Base-by-base conservation (phyloP, 2,113 vertebrate genomes). In the Tachuris rubrigastra region DNA sequence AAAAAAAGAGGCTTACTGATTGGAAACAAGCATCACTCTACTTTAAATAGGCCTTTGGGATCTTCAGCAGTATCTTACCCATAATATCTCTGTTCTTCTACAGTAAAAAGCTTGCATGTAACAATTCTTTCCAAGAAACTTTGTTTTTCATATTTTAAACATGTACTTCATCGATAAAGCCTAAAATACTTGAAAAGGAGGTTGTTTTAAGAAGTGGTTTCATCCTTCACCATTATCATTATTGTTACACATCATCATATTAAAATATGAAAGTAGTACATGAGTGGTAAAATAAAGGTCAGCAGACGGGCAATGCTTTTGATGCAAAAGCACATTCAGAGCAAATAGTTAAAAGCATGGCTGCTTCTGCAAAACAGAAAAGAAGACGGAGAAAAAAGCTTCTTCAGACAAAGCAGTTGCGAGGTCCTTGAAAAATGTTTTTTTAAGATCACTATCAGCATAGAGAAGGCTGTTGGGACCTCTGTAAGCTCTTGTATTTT, bases 121-220 rank as follows among this genome's bases (percentile, higher is more conserved):
- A 71, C 39, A 88, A 65, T 50, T 76, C 7, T 42, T 55, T 16
- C 14, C 39, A 49, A 85, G 31, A 62, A 46, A 65, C 50, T 59
- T 82, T 60, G 25, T 21, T 93, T 81, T 84, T 69, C 39, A 39
- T 66, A 37, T 78, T 91, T 67, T 60, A 92, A 95, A 63, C 25
- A 44, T 95, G 90, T 96, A 74, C 90, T 94, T 93, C 66, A 80
- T 81, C 37, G n/a, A 35, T 89, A 69, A 85, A 91, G 35, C 56
- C 67, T 77, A 75, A 96, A 97, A 85, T 72, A 50, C 74, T 87
- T 50, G 82, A 80, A 72, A 86, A 89, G 59, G 60, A 93, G 87
- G 69, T 60, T 85, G 31, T 33, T 90, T 92, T 59, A 52, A 85
- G 81, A 91, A 89, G 60, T 44, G 14, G 31, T 42, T 97, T 72